Conservation (phyloP, 37 sponge, comb jelly and placozoan species). For the Axinella damicornis region DNA sequence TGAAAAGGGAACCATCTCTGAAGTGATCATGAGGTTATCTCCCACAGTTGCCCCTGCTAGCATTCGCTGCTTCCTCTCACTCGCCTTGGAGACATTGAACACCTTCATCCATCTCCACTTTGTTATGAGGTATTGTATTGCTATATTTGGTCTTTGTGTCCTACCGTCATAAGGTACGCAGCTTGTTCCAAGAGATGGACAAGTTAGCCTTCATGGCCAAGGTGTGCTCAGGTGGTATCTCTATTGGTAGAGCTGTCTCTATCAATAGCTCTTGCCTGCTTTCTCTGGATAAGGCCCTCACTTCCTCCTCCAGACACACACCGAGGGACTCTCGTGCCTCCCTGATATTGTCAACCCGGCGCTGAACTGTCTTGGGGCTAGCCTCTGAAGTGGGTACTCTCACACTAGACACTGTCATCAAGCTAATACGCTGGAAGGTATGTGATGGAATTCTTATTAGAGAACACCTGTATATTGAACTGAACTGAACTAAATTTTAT, state of each 20-base stretch:
- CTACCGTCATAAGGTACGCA: conserved; percentile 30
- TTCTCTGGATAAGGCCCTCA: background rate
- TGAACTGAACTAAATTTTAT: no score
- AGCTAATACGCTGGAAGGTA: background rate
- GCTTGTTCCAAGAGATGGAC: conserved; percentile 24
- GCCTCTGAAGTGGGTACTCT: no score
- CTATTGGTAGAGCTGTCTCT: background rate
- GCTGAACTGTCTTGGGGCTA: no score
- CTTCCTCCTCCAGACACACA: background rate
- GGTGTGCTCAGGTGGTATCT: conserved; percentile 21
- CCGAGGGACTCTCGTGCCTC: no score
- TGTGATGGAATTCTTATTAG: no score
- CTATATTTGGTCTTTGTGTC: no score
- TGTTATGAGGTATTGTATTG: background rate
- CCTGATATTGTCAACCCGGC: no score
- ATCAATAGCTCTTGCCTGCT: background rate
- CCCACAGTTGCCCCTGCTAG: background rate
- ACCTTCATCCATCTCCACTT: conserved; percentile 51
- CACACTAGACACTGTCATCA: background rate
- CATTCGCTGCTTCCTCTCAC: conserved; percentile 25
- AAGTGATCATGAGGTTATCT: background rate
- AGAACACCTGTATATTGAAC: no score
- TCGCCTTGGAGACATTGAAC: conserved; percentile 13
- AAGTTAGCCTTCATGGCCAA: conserved; percentile 57
- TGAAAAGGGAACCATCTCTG: conserved; percentile 36